Base-by-base conservation (phyloP, 2,797 vertebrate species). In the Thalassophryne amazonica region DNA sequence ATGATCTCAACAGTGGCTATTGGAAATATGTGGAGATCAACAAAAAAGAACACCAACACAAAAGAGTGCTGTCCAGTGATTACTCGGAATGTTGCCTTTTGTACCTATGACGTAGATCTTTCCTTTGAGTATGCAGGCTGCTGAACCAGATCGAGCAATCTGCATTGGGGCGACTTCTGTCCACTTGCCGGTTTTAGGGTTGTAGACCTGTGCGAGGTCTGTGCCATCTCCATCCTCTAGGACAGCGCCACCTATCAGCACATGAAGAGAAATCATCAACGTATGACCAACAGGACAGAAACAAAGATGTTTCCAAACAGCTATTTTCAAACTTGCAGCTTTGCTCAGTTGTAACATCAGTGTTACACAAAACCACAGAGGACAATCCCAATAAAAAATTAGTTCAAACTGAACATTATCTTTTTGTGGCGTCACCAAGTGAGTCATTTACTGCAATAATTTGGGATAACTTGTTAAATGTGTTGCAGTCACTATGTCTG, bases 101-200 rank as follows among this genome's bases (percentile, higher is more conserved):
- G 70, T 69, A 92, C 92, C 92, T 55, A 93, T 93, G 13, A 92
- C 85, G 3, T 91, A 93, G 41, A 93, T 83, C 71, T 90, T 93
- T 60, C 91, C 91, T 75, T 90, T 91, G 19, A 92, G 85, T 0
- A 87, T 90, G 49, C 92, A 93, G 21, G 91, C 89, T 7, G 89
- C 92, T 5, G 92, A 93, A 20, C 92, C 92, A 7, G 92, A 93
- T 62, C 92, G 90, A 10, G 91, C 89, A 0, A 93, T 92, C 74
- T 91, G 90, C 91, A 92, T 93, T 3, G 89, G 84, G 0, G 91
- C 84, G 1, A 91, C 84, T 41, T 93, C 91, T 0, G 86, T 84
- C 92, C 91, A 92, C 1, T 39, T 19, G 0, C 71, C 62, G 0
- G 77, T 86, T 72, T 92, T 91, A 45, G 92, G 90, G 73, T 92